phyloP scores from a whole-genome alignment of 2,888 invertebrate species.

The Cheilosia scutellata region DNA sequence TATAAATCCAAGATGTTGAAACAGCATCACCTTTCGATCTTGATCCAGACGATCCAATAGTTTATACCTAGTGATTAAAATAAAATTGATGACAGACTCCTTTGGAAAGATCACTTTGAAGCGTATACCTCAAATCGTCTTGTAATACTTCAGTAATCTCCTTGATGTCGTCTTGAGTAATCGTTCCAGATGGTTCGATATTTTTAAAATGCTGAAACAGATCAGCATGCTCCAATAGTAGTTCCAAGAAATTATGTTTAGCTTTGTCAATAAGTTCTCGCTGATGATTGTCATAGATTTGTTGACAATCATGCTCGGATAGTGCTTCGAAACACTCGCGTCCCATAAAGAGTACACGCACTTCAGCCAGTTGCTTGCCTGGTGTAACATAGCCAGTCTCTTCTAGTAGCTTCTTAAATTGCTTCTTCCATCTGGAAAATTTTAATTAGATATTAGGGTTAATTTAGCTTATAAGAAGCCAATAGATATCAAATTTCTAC shows the following conservation, averaged over 20 bases:
- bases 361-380: slow-evolving; percentile 96
- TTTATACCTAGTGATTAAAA: slow-evolving; percentile 89
- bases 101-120: neutral
- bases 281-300: slow-evolving; percentile 97
- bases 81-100: neutral
- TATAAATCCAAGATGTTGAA: slow-evolving; percentile 97
- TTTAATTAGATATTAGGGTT: slow-evolving; percentile 28
- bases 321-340: slow-evolving; percentile 97
- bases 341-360: slow-evolving; percentile 95
- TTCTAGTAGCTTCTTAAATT: slow-evolving; percentile 96
- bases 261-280: slow-evolving; percentile 94
- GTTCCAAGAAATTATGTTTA: slow-evolving; percentile 95
- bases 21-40: slow-evolving; percentile 96
- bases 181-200: slow-evolving; percentile 94
- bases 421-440: slow-evolving; percentile 92
- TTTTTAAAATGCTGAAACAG: slow-evolving; percentile 97
- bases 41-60: slow-evolving; percentile 97
- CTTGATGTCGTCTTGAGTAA: slow-evolving; percentile 96
- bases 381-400: slow-evolving; percentile 98
- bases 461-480: slow-evolving; percentile 1
- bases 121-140: slow-evolving; percentile 93
- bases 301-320: slow-evolving; percentile 94
- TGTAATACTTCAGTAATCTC: slow-evolving; percentile 96
- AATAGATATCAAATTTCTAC: slow-evolving; percentile 80
- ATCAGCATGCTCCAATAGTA: slow-evolving; percentile 96